Conservation (phyloP, 2,888 invertebrate genomes). For the Lottia gigantea region DNA sequence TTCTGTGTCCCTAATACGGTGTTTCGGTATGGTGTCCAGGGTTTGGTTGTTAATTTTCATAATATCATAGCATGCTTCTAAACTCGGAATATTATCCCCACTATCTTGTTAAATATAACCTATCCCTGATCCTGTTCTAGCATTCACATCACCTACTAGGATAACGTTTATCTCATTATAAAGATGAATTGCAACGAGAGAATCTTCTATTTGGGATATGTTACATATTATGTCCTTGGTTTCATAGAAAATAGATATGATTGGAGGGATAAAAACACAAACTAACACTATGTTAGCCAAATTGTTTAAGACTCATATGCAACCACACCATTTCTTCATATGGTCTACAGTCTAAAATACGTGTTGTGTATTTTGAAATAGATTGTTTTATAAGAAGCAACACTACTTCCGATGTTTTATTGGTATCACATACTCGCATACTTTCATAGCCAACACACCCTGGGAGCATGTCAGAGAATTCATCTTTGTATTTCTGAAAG, state of each 20-base stretch:
- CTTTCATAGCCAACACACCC: neutral
- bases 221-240: neutral
- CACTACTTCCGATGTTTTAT: neutral
- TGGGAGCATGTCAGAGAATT: neutral
- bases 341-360: neutral
- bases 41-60: neutral
- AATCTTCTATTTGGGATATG: neutral
- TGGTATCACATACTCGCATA: neutral
- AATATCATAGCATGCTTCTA: neutral
- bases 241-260: neutral
- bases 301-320: neutral
- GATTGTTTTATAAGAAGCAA: slow-evolving; percentile 1
- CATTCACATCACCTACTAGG: slow-evolving; percentile 6
- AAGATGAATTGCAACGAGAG: neutral
- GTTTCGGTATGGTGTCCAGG: neutral
- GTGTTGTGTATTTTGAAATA: neutral
- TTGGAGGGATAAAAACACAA: slow-evolving; percentile 2
- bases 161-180: neutral
- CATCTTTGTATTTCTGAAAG: neutral
- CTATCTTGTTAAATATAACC: neutral
- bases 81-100: neutral
- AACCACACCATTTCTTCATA: slow-evolving; percentile 7
- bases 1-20: neutral
- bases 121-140: neutral
- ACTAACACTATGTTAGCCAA: neutral